Evolutionary conservation across 2,797 vertebrate species (phyloP), one percentile per base, ranked within the genome.

Genomic region (Austrolebias charrua): DNA sequence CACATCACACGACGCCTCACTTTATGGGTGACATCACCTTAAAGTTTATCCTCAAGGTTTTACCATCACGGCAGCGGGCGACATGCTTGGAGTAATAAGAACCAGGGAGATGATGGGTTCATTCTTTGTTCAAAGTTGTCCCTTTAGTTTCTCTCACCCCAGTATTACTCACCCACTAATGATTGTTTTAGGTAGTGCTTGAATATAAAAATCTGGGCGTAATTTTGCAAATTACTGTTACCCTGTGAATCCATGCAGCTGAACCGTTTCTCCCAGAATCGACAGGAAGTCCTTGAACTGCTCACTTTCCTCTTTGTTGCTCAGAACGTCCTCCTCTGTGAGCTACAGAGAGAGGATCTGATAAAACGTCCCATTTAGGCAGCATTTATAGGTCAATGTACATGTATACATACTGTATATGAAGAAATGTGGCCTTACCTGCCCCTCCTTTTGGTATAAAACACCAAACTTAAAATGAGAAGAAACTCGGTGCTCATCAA

Each of bases 381-480:
- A 2, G 16, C 56, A 65, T 52, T 43, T 40, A 35, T 20, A 35
- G 31, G 18, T 33, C 6, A 1, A 14, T 13, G 24, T 24, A 24
- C 24, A 3, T 24, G 24, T 24, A 24, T 24, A 24, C 24, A 24
- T 24, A 24, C 24, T 24, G 24, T 24, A 11, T n/a, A n/a, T n/a
- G n/a, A n/a, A n/a, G n/a, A n/a, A n/a, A n/a, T 12, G n/a, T 13
- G 29, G 28, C 53, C 59, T 63, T 75, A 94, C 93, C 90, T 94
- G 93, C 13, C 90, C 85, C 1, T 92, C 89, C 53, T 79, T 92
- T 78, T 94, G 93, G 67, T 89, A 92, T 78, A 94, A 86, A 46
- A 94, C 69, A 10, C 93, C 92, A 88, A 94, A 94, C 85, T 94
- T 94, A 78, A 93, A 94, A 82, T 92, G 92, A 15, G 85, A 84